Base-by-base conservation (phyloP, 2,888 invertebrate species). In the Nomada fabriciana region DNA sequence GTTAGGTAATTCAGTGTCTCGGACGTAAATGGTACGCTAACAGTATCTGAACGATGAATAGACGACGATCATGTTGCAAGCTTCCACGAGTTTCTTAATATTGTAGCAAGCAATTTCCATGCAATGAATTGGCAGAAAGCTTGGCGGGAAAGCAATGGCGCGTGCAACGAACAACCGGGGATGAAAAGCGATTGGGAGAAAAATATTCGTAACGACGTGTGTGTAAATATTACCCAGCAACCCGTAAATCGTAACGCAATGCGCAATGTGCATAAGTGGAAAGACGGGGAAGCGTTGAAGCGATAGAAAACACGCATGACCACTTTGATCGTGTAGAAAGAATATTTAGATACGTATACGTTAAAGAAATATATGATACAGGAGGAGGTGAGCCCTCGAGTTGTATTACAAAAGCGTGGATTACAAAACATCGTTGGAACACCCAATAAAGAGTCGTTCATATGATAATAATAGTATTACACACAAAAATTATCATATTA, bases 281-380 rank as follows among this genome's bases (percentile, higher is more conserved):
- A 75, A 73, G 72, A 84, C 77, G 75, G 86, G 77, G 79, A 89
- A 89, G 89, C 88, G 85, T 79, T 84, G 71, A 90, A 90, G 90
- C 89, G 89, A 88, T 55, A 88, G 84, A 89, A 83, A 80, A 84
- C 70, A 89, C 85, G 64, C 77, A 78, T 77, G 82, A 75, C 86
- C 72, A 79, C 50, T 71, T 79, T 53, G 9, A 80, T 83, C 72
- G 85, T 84, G 79, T 85, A 70, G 50, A 67, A 70, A 59, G 64
- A 64, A 60, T 69, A 64, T 73, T 23, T 43, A 65, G 64, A 64
- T 57, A 60, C 36, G 65, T 61, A 53, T 25, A 36, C 63, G 52
- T 73, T 60, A n/a, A 70, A 60, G 59, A 47, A 55, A 81, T 36
- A 63, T 43, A 53, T 23, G 59, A 64, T 29, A 68, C 36, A 69